These are phyloP conservation scores for Sebastes steindachneri DNA, from an alignment of 2,797 vertebrate genomes.

Conservation along the genomic window DNA sequence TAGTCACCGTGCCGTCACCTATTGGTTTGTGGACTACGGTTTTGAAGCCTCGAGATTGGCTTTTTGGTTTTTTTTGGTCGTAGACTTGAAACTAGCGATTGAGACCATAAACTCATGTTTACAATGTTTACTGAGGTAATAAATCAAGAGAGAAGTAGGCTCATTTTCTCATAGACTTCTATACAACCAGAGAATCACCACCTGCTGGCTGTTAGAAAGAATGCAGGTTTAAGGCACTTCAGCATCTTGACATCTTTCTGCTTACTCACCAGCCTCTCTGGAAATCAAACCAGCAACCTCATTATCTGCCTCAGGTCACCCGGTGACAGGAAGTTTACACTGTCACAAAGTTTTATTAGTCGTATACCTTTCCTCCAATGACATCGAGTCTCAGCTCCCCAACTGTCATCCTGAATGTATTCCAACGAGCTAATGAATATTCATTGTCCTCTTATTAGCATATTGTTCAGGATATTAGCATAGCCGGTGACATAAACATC, in stretches of 20 bases:
- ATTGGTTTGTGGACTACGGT: no score
- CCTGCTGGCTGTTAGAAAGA: no score
- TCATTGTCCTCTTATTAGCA: conserved; percentile 47
- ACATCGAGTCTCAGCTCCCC: conserved; percentile 28
- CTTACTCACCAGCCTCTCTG: background rate
- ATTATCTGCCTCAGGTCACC: background rate
- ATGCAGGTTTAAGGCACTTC: no score
- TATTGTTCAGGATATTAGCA: conserved; percentile 56
- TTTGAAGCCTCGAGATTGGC: no score
- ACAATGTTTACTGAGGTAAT: no score
- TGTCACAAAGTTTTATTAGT: conserved; percentile 20
- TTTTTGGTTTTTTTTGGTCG: no score
- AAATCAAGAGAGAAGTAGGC: no score
- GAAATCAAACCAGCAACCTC: conserved; percentile 6
- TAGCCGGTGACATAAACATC: conserved; percentile 51
- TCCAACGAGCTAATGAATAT: conserved; percentile 56
- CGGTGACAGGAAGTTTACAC: conserved; percentile 7
- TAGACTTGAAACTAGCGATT: no score
- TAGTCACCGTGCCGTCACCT: no score
- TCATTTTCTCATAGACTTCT: no score
- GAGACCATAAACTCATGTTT: no score
- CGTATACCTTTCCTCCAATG: conserved; percentile 24
- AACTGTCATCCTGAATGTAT: conserved; percentile 38
- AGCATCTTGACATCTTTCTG: background rate
- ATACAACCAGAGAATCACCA: no score